Base-by-base conservation (phyloP, 2,888 invertebrate genomes). In the Phyllotreta striolata region DNA sequence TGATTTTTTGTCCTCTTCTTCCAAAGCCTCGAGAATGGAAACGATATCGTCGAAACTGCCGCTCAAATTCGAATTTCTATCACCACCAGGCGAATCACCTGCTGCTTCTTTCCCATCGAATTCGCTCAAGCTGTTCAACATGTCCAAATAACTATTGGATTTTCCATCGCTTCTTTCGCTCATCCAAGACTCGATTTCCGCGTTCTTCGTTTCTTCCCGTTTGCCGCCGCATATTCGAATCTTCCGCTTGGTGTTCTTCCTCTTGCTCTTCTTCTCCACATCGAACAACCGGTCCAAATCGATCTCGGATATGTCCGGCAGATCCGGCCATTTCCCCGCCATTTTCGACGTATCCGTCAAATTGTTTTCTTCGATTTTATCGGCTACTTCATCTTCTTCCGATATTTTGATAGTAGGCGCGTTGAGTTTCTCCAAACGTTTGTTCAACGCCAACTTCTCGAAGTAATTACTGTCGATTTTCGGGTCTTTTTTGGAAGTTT, bases 41-140 rank as follows among this genome's bases (percentile, higher is more conserved):
- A 81, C 79, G 46, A 84, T 81, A 69, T 84, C 84, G 62, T 84
- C 82, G 65, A 80, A 81, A 63, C 82, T 80, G 12, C 68, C 73
- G 49, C 63, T 66, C 14, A 61, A 44, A 54, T 67, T 71, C 4
- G 51, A 59, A 44, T 70, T 67, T 55, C 68, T 72, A n/a, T 68
- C 66, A 14, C 63, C 41, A 14, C 67, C 76, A 35, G 76, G 71
- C 41, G 73, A 35, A 62, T 75, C 69, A 13, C 70, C 47, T 13
- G 59, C 62, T 13, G 52, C 66, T 3, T 14, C 57, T 44, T 40
- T 49, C 24, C 68, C 64, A 37, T 76, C 74, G 3, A 76, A 68
- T 34, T 77, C 77, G 10, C 71, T 71, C 6, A 77, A 59, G 52
- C 76, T 76, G 40, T 72, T 71, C 44, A 79, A 65, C 47, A 77